A percentile compares a stretch with the other conserved stretches of the same genome.
Evolutionary conservation across 2,888 invertebrate genomes (phyloP).

Genomic region (Ectemnius cavifrons): DNA sequence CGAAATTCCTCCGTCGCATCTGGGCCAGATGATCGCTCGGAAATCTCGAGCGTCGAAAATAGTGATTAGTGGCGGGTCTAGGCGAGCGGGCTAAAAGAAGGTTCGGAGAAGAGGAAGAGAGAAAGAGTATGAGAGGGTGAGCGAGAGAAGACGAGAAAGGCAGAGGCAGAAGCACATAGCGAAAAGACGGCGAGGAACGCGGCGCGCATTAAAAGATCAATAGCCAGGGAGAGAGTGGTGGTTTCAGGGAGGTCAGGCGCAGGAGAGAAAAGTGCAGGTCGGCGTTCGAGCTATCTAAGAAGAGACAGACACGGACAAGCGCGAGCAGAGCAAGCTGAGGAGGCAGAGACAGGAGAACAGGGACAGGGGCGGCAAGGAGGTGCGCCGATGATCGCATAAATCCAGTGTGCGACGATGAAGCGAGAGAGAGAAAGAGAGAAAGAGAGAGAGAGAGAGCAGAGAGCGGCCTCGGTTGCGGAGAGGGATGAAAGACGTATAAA

Average conservation of each 20-base stretch:
- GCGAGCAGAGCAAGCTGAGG: neutral
- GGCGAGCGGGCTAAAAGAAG: neutral
- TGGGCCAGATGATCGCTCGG: neutral
- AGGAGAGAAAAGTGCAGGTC: constrained; percentile 20
- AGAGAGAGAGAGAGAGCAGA: constrained; percentile 25
- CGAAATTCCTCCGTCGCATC: neutral
- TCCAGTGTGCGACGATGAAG: constrained; percentile 40
- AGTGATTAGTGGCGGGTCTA: too few relatives aligned
- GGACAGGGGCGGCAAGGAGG: constrained; percentile 1
- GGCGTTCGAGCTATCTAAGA: neutral
- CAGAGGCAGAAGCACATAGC: too few relatives aligned
- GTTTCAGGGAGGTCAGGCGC: constrained; percentile 28
- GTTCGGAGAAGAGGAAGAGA: neutral
- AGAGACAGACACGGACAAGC: too few relatives aligned
- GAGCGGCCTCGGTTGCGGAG: neutral
- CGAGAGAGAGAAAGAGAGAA: constrained; percentile 26
- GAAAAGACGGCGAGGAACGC: neutral
- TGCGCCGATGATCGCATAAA: constrained; percentile 25
- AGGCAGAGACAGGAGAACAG: neutral
- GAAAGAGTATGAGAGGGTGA: too few relatives aligned
- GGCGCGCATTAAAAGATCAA: constrained; percentile 15
- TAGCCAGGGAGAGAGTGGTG: constrained; percentile 8
- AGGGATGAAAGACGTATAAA: constrained; percentile 65
- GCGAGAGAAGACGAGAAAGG: too few relatives aligned
- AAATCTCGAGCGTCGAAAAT: too few relatives aligned